Evolutionary conservation across 2,113 vertebrate species (phyloP).

Genomic region (human): DNA sequence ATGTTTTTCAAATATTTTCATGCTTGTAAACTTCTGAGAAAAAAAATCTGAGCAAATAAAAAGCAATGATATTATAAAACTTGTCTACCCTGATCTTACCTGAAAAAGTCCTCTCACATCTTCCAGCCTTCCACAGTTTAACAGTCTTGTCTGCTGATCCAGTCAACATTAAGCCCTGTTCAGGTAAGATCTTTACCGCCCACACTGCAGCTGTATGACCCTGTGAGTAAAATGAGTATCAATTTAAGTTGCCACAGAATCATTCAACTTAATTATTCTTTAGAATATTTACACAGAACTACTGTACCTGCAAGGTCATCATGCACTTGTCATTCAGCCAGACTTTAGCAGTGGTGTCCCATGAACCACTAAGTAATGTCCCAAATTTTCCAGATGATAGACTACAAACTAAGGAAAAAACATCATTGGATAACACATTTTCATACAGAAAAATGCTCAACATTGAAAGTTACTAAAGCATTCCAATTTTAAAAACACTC

Average conservation of each 20-base stretch:
- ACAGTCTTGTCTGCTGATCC: slow-evolving; percentile 98
- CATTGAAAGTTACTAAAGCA: background rate
- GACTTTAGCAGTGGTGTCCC: slow-evolving; percentile 97
- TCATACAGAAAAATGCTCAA: slow-evolving; percentile 1
- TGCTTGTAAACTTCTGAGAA: background rate
- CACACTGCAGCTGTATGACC: slow-evolving; percentile 96
- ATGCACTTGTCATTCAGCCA: slow-evolving; percentile 98
- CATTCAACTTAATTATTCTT: background rate
- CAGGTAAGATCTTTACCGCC: slow-evolving; percentile 95
- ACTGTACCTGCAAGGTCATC: slow-evolving; percentile 96
- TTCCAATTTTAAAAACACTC: slow-evolving; percentile 25
- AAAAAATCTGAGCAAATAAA: background rate
- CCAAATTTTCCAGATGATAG: slow-evolving; percentile 98
- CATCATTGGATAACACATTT: slow-evolving; percentile 44
- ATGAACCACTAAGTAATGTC: slow-evolving; percentile 96
- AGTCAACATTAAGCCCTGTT: slow-evolving; percentile 97
- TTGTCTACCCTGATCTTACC: slow-evolving; percentile 83
- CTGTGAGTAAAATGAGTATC: slow-evolving; percentile 79
- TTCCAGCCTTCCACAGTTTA: slow-evolving; percentile 98
- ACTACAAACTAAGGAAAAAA: slow-evolving; percentile 90
- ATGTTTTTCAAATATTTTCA: slow-evolving; percentile 24
- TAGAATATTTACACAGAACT: slow-evolving; percentile 38
- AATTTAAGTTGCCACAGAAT: slow-evolving; percentile 41
- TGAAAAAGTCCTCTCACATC: slow-evolving; percentile 94
- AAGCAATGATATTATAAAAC: background rate